Evolutionary conservation across 2,888 invertebrate species (phyloP), one percentile per base, ranked within the genome.

Genomic region (Lasioglossum zephyrum): DNA sequence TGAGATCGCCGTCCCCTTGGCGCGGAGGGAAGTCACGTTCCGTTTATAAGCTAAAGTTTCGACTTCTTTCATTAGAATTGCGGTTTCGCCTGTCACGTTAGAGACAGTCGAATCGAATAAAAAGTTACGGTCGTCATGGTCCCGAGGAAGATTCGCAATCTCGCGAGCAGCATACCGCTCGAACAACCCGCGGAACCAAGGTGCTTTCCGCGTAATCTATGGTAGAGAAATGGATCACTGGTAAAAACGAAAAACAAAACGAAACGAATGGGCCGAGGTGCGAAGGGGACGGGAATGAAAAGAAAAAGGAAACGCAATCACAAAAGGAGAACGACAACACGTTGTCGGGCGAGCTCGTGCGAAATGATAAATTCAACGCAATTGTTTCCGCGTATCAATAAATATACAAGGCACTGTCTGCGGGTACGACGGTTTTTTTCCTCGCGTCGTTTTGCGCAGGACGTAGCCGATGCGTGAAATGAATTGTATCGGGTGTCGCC

Each of bases 361-460:
- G 88, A 91, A 86, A 90, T 91, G 92, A 92, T 91, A 91, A 92
- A 92, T 92, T 87, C 87, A 73, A 72, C 75, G 82, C 91, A 87
- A 92, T 92, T 92, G 92, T 92, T 92, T 87, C 77, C 85, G 82
- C 87, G 89, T 92, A 89, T 91, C 92, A 89, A 92, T 92, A 92
- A 92, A 92, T 92, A 92, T 89, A 89, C 63, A 63, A 63, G 31
- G 63, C 16, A 31, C 84, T 87, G 84, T 91, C 87, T 82, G 84
- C 90, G 87, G 87, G 86, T 85, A 75, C 87, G 84, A 76, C 74
- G 75, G 70, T 81, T 84, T 89, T 90, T 83, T 5, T 47, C 47
- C 53, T 72, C 81, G 75, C 49, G 72, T 81, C 77, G 86, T 83
- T 88, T 69, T 85, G 81, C 82, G 47, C 73, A 47, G 83, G 81